Evolutionary conservation across 2,888 invertebrate genomes (phyloP), one percentile per base, ranked within the genome.

Genomic region (Coleophora flavipennella): DNA sequence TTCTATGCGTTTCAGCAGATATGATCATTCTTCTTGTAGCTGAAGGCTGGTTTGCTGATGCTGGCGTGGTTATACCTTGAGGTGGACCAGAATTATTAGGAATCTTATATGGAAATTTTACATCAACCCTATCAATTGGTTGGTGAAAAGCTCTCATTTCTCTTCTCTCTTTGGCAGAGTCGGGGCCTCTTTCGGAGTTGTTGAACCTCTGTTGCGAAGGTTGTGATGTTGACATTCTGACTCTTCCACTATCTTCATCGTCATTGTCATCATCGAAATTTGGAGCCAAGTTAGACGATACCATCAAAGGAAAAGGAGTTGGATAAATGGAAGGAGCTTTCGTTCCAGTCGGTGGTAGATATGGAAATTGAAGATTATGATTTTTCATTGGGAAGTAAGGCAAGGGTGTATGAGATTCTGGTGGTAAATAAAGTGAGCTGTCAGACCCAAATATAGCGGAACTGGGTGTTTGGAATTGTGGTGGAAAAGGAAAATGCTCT

Each of bases 321-420:
- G 78, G 71, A 40, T 64, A 76, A n/a, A 62, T 46, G 8, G 59
- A 42, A 2, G 77, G 72, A 20, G 65, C 61, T 59, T 75, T 81
- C 7, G 70, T 68, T 35, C 61, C 73, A 20, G 67, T 71, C 2
- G 73, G 67, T 12, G 80, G 79, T 41, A 79, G 54, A 45, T 73
- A 75, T 39, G 71, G 73, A 43, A 62, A 77, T 27, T 63, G 70
- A 4, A 79, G 72, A 40, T 74, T 71, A 7, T 63, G 47, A 51
- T 71, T 70, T 42, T 76, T 81, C 33, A 73, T 57, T 28, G 71
- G 55, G 39, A 66, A 78, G 51, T 73, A 76, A 10, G 81, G 78
- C 12, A 67, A 50, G 20, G 71, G 51, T 7, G 75, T 74, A 29
- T 78, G 75, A 33, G 75, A 63, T 50, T 81, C 80, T 7, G 77